These are phyloP conservation scores for Tortricodes alternella DNA, from an alignment of 2,888 invertebrate genomes.

Conservation along the genomic window DNA sequence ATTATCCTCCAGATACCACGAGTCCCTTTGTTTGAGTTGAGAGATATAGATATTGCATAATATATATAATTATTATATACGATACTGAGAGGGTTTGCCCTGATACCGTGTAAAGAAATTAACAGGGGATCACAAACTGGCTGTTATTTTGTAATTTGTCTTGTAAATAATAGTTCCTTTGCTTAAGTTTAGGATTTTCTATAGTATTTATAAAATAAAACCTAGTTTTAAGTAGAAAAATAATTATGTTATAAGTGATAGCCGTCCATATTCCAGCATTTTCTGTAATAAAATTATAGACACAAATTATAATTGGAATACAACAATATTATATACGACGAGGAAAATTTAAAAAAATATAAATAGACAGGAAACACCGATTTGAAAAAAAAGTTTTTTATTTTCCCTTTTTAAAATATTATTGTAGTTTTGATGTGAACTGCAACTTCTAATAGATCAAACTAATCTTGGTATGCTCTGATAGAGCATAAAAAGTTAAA, in stretches of 20 bases:
- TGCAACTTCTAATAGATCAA: too few relatives aligned
- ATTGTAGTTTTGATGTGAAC: too few relatives aligned
- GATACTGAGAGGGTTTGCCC: too few relatives aligned
- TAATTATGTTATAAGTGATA: neutral
- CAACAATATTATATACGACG: neutral
- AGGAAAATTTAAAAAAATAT: neutral
- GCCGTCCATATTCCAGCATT: neutral
- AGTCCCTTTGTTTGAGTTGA: too few relatives aligned
- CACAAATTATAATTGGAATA: neutral
- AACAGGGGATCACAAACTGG: conserved; percentile 7
- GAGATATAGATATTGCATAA: too few relatives aligned
- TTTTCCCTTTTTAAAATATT: neutral
- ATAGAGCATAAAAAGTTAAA: too few relatives aligned
- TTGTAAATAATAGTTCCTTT: conserved; percentile 19
- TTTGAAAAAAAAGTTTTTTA: neutral
- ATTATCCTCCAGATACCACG: too few relatives aligned
- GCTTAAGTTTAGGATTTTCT: neutral
- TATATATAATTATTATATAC: too few relatives aligned
- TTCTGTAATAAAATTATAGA: neutral
- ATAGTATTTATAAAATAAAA: conserved; percentile 14
- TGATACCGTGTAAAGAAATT: neutral
- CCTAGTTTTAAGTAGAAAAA: conserved; percentile 16
- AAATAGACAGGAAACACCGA: neutral
- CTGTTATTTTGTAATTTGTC: conserved; percentile 12
- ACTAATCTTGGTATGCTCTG: too few relatives aligned